Evolutionary conservation across 2,888 invertebrate genomes (phyloP).

Genomic region (Clunio marinus): DNA sequence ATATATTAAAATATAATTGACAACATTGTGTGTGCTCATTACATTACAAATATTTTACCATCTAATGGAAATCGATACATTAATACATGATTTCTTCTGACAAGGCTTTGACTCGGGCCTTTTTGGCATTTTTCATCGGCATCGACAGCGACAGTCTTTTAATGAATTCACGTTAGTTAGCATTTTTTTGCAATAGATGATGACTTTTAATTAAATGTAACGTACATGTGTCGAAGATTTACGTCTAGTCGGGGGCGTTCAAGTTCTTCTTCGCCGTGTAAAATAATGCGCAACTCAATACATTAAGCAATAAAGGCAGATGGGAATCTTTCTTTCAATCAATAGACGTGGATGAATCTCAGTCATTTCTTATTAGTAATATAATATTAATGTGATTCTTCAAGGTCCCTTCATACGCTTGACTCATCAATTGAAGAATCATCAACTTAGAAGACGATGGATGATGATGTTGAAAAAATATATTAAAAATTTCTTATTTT

Average conservation of each 20-base stretch:
- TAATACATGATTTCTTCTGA: not conserved
- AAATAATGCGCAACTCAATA: not conserved
- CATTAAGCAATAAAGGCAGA: not conserved
- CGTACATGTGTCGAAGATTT: not conserved
- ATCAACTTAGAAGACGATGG: too few species aligned
- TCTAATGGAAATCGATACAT: conserved; percentile 22
- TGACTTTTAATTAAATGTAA: conserved; percentile 35
- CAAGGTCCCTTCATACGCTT: not conserved
- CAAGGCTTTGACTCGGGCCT: not conserved
- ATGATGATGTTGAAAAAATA: not conserved
- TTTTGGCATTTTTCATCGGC: not conserved
- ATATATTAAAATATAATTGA: conserved; percentile 34
- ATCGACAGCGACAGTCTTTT: not conserved
- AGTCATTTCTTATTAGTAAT: not conserved
- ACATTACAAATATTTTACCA: conserved; percentile 2
- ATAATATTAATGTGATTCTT: not conserved
- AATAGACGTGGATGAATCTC: not conserved
- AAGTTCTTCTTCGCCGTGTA: not conserved
- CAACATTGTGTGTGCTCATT: conserved; percentile 28
- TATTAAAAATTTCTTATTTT: conserved; percentile 46
- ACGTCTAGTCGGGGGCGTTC: conserved; percentile 22
- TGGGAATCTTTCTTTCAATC: not conserved
- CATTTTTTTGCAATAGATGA: conserved; percentile 35
- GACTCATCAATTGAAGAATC: too few species aligned
- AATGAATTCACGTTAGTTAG: conserved; percentile 16